phyloP scores from a whole-genome alignment of 2,113 vertebrate species.

The Mola mola region DNA sequence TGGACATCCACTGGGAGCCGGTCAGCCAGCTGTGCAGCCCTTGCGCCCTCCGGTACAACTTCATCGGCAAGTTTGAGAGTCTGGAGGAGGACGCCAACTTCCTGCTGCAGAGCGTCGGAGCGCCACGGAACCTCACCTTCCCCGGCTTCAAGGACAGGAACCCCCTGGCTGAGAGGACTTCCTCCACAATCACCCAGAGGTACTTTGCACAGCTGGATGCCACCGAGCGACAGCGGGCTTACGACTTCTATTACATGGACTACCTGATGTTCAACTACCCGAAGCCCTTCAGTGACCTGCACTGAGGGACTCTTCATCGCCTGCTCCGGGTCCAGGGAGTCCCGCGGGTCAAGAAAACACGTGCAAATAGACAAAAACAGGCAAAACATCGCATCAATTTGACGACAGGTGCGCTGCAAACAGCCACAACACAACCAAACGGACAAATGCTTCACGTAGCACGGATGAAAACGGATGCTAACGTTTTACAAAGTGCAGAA shows the following conservation, averaged over 20 bases:
- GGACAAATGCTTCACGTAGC: no score
- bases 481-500: no score
- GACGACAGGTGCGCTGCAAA: no score
- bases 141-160: slow-evolving; percentile 92
- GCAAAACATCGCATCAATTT: no score
- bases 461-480: no score
- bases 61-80: slow-evolving; percentile 93
- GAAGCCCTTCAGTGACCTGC: slow-evolving; percentile 91
- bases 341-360: no score
- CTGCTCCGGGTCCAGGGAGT: no score
- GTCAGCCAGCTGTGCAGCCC: slow-evolving; percentile 91
- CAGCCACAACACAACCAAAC: no score
- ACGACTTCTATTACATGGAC: slow-evolving; percentile 96
- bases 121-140: slow-evolving; percentile 89
- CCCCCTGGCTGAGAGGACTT: slow-evolving; percentile 88
- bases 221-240: slow-evolving; percentile 86
- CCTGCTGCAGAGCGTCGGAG: slow-evolving; percentile 84
- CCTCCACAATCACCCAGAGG: slow-evolving; percentile 81
- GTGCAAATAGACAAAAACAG: no score
- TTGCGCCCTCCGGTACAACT: slow-evolving; percentile 90
- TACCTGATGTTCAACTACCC: slow-evolving; percentile 96
- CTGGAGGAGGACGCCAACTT: slow-evolving; percentile 91
- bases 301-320: no score
- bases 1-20: slow-evolving; percentile 97
- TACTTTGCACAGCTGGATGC: slow-evolving; percentile 90